phyloP scores from a whole-genome alignment of 2,113 vertebrate species.

The Aptenodytes forsteri region DNA sequence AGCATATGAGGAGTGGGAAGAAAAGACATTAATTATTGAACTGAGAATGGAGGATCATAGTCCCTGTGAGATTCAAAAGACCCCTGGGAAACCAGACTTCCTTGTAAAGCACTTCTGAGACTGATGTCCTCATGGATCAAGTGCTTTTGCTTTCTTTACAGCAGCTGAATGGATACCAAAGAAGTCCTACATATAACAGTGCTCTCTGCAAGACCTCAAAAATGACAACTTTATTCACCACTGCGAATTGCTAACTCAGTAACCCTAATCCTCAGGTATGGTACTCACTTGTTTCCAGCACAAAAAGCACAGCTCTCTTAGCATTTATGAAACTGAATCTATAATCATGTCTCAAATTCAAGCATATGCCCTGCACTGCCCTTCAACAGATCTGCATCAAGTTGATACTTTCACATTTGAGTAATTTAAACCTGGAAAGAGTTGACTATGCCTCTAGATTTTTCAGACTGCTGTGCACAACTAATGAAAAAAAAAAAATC shows the following conservation, averaged over 20 bases:
- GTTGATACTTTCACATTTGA: background rate
- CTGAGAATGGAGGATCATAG: background rate
- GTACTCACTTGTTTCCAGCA: background rate
- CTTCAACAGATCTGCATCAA: background rate
- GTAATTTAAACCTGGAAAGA: background rate
- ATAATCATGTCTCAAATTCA: background rate
- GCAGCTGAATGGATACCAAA: background rate
- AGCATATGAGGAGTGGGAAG: background rate
- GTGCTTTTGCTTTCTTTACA: background rate
- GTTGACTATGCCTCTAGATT: background rate
- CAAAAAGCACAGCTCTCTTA: background rate
- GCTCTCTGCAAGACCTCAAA: constrained; percentile 6
- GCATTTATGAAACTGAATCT: background rate
- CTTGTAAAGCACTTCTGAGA: constrained; percentile 2
- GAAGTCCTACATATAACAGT: background rate
- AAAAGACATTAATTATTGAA: constrained; percentile 53
- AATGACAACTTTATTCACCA: background rate
- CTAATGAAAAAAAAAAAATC: background rate
- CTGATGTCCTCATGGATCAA: background rate
- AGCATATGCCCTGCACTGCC: background rate
- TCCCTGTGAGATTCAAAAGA: constrained; percentile 20
- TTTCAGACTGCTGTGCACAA: background rate
- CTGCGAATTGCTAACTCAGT: background rate
- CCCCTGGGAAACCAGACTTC: background rate
- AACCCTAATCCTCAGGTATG: background rate